Conservation (phyloP, 2,797 vertebrate species). For the Scleropages formosus region DNA sequence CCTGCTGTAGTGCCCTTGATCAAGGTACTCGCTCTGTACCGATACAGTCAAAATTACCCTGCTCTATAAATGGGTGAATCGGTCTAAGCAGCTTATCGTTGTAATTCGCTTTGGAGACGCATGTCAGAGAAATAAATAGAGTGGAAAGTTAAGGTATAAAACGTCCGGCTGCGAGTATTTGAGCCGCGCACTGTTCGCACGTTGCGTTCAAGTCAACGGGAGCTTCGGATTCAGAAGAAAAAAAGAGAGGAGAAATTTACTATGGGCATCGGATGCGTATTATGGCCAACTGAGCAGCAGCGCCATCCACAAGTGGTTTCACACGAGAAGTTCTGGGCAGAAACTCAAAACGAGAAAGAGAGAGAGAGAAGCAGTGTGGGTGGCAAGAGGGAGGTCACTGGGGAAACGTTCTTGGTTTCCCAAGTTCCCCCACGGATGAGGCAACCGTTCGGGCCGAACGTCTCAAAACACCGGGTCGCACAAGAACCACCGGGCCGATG, state of each 20-base stretch:
- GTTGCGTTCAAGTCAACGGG: background rate
- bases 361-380: background rate
- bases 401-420: background rate
- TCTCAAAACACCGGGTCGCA: slow-evolving; percentile 1
- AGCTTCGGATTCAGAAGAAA: no score
- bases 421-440: background rate
- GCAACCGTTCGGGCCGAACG: no score
- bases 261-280: background rate
- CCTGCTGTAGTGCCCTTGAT: no score
- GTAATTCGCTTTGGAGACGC: no score
- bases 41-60: no score
- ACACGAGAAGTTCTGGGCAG: background rate
- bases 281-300: background rate
- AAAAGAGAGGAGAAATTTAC: background rate
- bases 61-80: no score
- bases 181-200: no score
- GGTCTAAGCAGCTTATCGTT: no score
- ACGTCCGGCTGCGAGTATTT: no score
- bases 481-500: background rate
- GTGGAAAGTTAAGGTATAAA: no score
- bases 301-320: background rate
- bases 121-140: no score
- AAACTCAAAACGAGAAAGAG: background rate
- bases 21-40: no score
- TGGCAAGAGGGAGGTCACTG: background rate